phyloP scores from a whole-genome alignment of 2,797 vertebrate species.

The Myotis planiceps region DNA sequence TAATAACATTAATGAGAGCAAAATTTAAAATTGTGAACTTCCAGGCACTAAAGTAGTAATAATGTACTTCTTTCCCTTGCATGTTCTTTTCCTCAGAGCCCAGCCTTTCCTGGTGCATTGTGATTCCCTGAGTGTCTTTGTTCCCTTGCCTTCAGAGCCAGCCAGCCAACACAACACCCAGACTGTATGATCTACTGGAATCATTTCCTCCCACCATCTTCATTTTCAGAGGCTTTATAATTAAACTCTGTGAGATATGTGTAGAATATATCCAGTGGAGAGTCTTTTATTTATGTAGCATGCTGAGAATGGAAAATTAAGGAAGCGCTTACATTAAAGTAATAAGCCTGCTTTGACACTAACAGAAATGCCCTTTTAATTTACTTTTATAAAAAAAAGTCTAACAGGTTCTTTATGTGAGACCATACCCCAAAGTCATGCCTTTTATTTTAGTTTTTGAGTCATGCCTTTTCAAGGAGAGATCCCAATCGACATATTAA shows the following conservation, averaged over 20 bases:
- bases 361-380: conserved; percentile 63
- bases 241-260: conserved; percentile 58
- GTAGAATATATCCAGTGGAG: neutral
- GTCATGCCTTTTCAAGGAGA: conserved; percentile 36
- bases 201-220: neutral
- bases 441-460: conserved; percentile 24
- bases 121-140: neutral
- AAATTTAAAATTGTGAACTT: conserved; percentile 37
- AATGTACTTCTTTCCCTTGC: neutral
- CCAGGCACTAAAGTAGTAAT: neutral
- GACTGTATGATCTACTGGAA: neutral
- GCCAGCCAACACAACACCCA: neutral
- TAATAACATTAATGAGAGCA: conserved; percentile 13
- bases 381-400: conserved; percentile 41
- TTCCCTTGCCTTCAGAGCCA: conserved; percentile 54
- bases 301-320: conserved; percentile 69
- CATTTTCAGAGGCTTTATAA: conserved; percentile 61
- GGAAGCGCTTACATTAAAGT: conserved; percentile 58
- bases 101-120: neutral
- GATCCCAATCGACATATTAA: neutral
- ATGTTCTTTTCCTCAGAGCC: conserved; percentile 11
- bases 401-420: conserved; percentile 7
- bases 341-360: conserved; percentile 14
- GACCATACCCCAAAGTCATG: conserved; percentile 11
- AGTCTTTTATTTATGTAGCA: conserved; percentile 59